Percentiles rank a stretch among this genome's conserved stretches.
phyloP scores from a whole-genome alignment of 1,140 invertebrate species.

The Arion vulgaris region DNA sequence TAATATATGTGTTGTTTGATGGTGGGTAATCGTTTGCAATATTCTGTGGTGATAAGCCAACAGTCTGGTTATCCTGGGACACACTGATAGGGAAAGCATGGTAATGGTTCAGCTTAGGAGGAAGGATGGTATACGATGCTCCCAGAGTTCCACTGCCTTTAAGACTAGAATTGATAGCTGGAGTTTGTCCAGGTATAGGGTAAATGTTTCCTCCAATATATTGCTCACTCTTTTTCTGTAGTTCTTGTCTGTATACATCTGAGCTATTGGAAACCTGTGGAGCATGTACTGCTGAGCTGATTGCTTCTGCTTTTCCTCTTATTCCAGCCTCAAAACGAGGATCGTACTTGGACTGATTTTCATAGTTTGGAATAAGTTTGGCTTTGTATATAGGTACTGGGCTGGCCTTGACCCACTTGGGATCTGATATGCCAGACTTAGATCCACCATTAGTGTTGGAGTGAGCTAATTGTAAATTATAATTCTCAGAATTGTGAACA shows the following conservation, averaged over 20 bases:
- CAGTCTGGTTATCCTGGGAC: background rate
- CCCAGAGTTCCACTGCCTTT: background rate
- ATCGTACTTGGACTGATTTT: constrained; percentile 54
- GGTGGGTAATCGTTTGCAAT: background rate
- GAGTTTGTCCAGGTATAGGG: background rate
- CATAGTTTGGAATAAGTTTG: constrained; percentile 55
- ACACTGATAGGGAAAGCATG: constrained; percentile 22
- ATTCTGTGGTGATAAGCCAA: background rate
- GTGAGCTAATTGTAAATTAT: background rate
- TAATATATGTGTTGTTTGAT: background rate
- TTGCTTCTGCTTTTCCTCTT: constrained; percentile 44
- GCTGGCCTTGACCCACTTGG: constrained; percentile 44
- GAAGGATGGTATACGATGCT: constrained; percentile 8
- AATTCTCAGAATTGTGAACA: background rate
- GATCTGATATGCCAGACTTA: constrained; percentile 33
- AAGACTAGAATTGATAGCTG: background rate
- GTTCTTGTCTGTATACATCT: constrained; percentile 44
- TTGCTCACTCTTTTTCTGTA: constrained; percentile 50
- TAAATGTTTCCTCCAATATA: constrained; percentile 28
- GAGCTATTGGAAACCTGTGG: constrained; percentile 40
- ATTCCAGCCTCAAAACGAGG: constrained; percentile 40
- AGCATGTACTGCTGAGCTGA: background rate
- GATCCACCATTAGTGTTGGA: background rate
- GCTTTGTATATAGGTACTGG: constrained; percentile 55
- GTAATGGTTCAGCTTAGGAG: constrained; percentile 14